Conservation (phyloP, 2,888 invertebrate genomes). For the Artemia sinica region DNA sequence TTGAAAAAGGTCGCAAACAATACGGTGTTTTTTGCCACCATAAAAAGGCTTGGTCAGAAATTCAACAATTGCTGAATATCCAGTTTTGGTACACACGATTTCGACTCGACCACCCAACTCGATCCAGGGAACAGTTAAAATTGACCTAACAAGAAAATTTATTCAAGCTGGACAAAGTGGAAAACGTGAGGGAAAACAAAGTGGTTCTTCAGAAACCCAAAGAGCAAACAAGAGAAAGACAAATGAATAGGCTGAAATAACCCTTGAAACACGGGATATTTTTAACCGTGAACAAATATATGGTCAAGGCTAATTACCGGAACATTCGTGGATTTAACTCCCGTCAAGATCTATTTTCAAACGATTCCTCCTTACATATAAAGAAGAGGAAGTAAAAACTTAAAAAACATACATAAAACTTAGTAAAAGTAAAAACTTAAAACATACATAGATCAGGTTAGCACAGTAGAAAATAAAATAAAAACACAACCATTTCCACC, state of each 20-base stretch:
- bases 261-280: too few species aligned
- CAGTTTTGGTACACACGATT: slow-evolving; percentile 80
- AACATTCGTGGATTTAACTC: too few species aligned
- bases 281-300: too few species aligned
- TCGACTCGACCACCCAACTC: slow-evolving; percentile 85
- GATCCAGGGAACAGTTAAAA: slow-evolving; percentile 94
- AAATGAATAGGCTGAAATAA: too few species aligned
- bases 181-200: too few species aligned
- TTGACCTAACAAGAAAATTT: slow-evolving; percentile 47
- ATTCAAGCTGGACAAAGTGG: not conserved
- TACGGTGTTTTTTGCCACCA: slow-evolving; percentile 80
- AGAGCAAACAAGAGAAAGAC: too few species aligned
- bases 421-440: not conserved
- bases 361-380: not conserved
- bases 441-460: not conserved
- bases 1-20: slow-evolving; percentile 56
- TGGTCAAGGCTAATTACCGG: too few species aligned
- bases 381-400: not conserved
- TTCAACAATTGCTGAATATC: slow-evolving; percentile 77
- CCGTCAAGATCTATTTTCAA: not conserved
- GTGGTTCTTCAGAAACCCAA: too few species aligned
- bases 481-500: not conserved
- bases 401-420: not conserved
- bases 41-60: slow-evolving; percentile 97
- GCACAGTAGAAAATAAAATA: not conserved